Conservation (phyloP, 2,113 vertebrate species). For the Cyphomyrus plagiostoma region DNA sequence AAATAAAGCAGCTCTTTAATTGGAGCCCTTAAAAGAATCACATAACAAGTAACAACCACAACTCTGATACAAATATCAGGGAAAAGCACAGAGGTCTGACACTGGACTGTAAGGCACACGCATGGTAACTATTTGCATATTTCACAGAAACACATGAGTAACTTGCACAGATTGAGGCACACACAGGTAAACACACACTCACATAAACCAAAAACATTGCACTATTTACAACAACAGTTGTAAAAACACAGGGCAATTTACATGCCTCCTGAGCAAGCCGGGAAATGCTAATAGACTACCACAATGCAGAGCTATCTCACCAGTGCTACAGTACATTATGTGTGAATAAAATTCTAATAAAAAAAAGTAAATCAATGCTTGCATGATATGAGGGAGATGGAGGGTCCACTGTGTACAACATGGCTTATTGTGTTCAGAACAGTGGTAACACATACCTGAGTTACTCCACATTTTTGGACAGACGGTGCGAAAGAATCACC, state of each 20-base stretch:
- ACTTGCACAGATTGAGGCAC: not conserved
- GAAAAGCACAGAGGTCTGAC: not conserved
- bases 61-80: not conserved
- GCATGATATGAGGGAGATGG: not conserved
- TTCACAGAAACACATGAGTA: not conserved
- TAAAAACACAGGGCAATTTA: not conserved
- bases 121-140: not conserved
- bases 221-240: not conserved
- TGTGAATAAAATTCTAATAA: not conserved
- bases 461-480: conserved; percentile 7
- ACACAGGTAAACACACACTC: not conserved
- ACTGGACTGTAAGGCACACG: not conserved
- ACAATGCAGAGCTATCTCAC: not conserved
- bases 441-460: not conserved
- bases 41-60: not conserved
- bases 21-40: not conserved
- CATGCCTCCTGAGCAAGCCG: not conserved
- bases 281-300: not conserved
- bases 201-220: not conserved
- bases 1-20: not conserved
- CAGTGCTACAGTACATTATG: not conserved
- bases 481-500: not conserved
- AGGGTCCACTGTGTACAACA: conserved; percentile 22
- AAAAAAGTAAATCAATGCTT: not conserved
- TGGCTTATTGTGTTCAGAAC: conserved; percentile 28